A percentile compares a stretch with the other conserved stretches of the same genome.
phyloP scores from a whole-genome alignment of 1,140 invertebrate genomes.

The Planococcus citri region DNA sequence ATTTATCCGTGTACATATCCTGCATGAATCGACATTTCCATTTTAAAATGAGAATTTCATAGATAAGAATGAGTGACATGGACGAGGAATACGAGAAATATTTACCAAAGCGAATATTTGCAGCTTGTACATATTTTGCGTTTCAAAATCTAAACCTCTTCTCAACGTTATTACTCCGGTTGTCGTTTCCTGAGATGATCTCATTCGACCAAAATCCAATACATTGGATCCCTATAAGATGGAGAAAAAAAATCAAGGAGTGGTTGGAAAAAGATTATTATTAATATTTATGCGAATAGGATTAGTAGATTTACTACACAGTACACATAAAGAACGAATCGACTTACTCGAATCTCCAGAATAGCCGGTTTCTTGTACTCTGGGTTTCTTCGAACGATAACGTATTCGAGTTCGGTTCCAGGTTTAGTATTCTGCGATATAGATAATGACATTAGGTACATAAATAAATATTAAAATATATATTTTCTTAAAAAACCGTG shows the following conservation, averaged over 20 bases:
- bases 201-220: conserved; percentile 28
- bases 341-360: conserved; percentile 62
- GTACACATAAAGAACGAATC: too few relatives aligned
- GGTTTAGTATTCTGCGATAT: conserved; percentile 61
- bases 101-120: conserved; percentile 69
- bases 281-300: background rate
- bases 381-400: conserved; percentile 63
- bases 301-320: too few relatives aligned
- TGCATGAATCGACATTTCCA: conserved; percentile 37
- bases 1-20: conserved; percentile 71
- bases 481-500: too few relatives aligned
- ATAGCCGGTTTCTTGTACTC: conserved; percentile 59
- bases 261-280: too few relatives aligned
- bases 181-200: conserved; percentile 29
- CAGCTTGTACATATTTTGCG: conserved; percentile 67
- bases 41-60: too few relatives aligned
- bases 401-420: conserved; percentile 64
- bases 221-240: conserved; percentile 48
- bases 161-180: conserved; percentile 29
- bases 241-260: background rate
- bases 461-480: too few relatives aligned
- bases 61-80: too few relatives aligned
- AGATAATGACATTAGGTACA: too few relatives aligned
- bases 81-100: conserved; percentile 23
- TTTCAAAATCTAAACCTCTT: conserved; percentile 67